Percentiles rank a stretch among this genome's conserved stretches.
Evolutionary conservation across 2,797 vertebrate species (phyloP).

Genomic region (Petrocephalus schoutedeni): DNA sequence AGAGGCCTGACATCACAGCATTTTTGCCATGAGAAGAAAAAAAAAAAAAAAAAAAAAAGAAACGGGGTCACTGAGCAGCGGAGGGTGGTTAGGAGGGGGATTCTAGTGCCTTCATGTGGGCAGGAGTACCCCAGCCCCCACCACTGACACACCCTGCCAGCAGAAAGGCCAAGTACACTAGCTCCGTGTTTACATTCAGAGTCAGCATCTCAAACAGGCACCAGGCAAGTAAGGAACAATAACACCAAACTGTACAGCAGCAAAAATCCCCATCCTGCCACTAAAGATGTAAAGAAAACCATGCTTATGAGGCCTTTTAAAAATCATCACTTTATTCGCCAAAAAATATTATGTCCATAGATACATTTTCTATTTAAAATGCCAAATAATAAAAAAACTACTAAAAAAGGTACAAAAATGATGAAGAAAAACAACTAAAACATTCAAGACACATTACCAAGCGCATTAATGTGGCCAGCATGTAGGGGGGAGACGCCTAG

Average conservation of each 20-base stretch:
- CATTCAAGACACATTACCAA: background rate
- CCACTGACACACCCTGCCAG: background rate
- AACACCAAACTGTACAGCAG: constrained; percentile 1
- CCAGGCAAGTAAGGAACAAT: constrained; percentile 5
- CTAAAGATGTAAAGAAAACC: background rate
- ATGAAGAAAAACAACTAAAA: background rate
- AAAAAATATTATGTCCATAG: constrained; percentile 22
- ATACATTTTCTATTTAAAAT: constrained; percentile 12
- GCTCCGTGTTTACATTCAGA: constrained; percentile 52
- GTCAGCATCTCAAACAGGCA: constrained; percentile 26
- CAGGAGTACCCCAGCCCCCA: background rate
- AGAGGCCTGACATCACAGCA: constrained; percentile 2
- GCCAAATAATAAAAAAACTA: background rate
- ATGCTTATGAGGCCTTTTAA: background rate
- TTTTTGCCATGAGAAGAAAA: constrained; percentile 1
- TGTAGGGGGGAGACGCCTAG: background rate
- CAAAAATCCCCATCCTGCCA: constrained; percentile 7
- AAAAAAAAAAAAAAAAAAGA: background rate
- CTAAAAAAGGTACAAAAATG: background rate
- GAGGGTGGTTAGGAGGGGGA: background rate
- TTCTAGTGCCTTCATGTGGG: constrained; percentile 22
- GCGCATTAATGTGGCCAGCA: background rate
- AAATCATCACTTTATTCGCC: constrained; percentile 19
- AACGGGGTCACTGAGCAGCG: constrained; percentile 6
- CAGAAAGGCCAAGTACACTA: constrained; percentile 40